phyloP scores from a whole-genome alignment of 2,888 invertebrate genomes.

The Nycteola revayana region DNA sequence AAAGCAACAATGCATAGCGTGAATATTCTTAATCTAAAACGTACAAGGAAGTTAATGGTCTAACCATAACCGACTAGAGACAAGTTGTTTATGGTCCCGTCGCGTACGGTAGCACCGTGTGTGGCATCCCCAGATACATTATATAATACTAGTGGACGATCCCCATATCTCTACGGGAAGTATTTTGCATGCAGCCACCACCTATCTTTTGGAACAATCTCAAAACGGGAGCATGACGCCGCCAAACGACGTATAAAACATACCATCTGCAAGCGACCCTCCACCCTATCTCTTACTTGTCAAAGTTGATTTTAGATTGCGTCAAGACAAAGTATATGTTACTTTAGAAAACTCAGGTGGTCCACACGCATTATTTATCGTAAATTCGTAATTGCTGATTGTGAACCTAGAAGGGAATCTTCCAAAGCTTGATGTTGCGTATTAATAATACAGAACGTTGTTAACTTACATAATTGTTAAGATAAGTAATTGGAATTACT shows the following conservation, averaged over 20 bases:
- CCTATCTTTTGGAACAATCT: conserved; percentile 76
- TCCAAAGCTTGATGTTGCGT: conserved; percentile 53
- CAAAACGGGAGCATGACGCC: conserved; percentile 58
- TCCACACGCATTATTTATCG: conserved; percentile 69
- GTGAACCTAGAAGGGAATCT: conserved; percentile 51
- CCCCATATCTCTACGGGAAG: conserved; percentile 78
- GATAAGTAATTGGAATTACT: too few relatives aligned
- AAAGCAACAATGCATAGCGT: background rate
- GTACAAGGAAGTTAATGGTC: conserved; percentile 22
- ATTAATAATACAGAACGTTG: conserved; percentile 48
- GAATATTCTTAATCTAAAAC: conserved; percentile 10
- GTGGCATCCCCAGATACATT: conserved; percentile 67
- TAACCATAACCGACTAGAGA: conserved; percentile 21
- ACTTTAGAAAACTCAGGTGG: conserved; percentile 25
- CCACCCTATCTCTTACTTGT: conserved; percentile 5
- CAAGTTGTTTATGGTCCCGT: conserved; percentile 16
- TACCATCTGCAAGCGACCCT: conserved; percentile 9
- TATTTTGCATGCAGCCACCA: conserved; percentile 75
- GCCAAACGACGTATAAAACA: conserved; percentile 30
- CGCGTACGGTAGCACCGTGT: conserved; percentile 59
- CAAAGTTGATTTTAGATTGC: conserved; percentile 23
- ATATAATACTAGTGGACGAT: conserved; percentile 69
- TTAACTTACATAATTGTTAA: conserved; percentile 29
- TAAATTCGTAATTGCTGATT: conserved; percentile 71
- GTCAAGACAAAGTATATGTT: conserved; percentile 7